These are phyloP conservation scores for Odontamblyopus rebecca DNA, from an alignment of 2,797 vertebrate species.

Conservation along the genomic window DNA sequence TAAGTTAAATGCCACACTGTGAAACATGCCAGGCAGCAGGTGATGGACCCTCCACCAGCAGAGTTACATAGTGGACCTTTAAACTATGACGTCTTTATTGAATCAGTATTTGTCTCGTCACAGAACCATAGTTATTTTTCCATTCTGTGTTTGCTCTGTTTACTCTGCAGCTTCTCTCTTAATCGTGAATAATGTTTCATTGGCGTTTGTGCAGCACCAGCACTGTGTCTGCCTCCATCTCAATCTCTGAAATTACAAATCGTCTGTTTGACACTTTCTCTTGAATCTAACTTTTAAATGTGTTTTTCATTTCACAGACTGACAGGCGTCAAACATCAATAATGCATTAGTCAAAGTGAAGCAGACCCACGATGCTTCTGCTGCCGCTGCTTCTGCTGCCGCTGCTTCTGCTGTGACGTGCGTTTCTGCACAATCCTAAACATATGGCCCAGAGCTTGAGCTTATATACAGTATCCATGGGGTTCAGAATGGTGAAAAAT, in stretches of 20 bases:
- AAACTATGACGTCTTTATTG: too few species aligned
- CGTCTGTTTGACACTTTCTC: slow-evolving; percentile 36
- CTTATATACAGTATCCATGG: slow-evolving; percentile 20
- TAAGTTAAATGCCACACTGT: too few species aligned
- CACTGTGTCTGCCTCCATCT: neutral
- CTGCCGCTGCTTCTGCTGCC: neutral
- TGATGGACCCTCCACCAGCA: too few species aligned
- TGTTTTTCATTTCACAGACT: slow-evolving; percentile 38
- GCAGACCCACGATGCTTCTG: slow-evolving; percentile 2
- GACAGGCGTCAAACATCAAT: slow-evolving; percentile 36
- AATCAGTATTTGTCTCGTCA: too few species aligned
- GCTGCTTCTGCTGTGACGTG: neutral
- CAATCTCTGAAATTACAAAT: slow-evolving; percentile 25
- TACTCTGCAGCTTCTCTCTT: neutral
- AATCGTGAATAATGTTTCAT: neutral
- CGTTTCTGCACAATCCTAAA: neutral
- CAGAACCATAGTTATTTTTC: neutral
- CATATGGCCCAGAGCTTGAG: slow-evolving; percentile 28
- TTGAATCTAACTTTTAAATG: slow-evolving; percentile 40
- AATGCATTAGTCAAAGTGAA: slow-evolving; percentile 35
- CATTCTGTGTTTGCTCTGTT: neutral
- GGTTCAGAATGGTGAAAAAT: neutral
- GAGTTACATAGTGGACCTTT: too few species aligned
- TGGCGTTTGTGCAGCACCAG: neutral
- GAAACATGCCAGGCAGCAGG: too few species aligned